These are phyloP conservation scores for Apostichopus parvimensis DNA, from an alignment of 35 echinoderm and acorn worm genomes.

Conservation along the genomic window DNA sequence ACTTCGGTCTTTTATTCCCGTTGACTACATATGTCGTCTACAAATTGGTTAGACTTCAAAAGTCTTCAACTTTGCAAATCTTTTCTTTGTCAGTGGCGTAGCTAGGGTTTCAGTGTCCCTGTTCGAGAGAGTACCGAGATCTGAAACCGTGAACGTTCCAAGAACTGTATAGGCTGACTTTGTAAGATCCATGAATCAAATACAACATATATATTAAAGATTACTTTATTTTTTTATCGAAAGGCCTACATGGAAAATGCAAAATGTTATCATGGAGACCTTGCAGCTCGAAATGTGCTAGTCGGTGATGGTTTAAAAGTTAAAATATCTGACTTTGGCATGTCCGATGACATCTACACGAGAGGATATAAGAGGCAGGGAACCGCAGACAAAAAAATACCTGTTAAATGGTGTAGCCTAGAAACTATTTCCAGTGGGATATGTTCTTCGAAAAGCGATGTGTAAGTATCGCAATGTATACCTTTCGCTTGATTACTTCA, in stretches of 20 bases:
- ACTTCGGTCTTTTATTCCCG: too few species aligned
- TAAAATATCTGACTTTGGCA: conserved; percentile 58
- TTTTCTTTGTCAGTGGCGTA: too few species aligned
- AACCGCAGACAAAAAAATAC: conserved; percentile 30
- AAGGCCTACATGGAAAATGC: conserved; percentile 1
- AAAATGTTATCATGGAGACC: conserved; percentile 48
- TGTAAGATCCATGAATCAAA: too few species aligned
- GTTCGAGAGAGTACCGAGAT: too few species aligned
- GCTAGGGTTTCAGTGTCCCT: not conserved
- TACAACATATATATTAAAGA: too few species aligned
- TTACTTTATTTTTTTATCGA: too few species aligned
- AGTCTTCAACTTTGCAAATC: too few species aligned
- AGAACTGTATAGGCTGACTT: too few species aligned
- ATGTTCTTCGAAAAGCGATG: conserved; percentile 53
- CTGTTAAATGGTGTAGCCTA: conserved; percentile 52
- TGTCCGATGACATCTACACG: conserved; percentile 53
- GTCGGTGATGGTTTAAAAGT: conserved; percentile 44
- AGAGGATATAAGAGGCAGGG: conserved; percentile 32
- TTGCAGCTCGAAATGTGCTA: conserved; percentile 54
- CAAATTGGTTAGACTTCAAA: too few species aligned
- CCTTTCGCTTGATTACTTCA: too few species aligned
- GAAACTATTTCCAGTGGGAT: conserved; percentile 49
- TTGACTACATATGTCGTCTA: too few species aligned
- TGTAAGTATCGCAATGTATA: conserved; percentile 31
- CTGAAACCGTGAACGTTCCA: too few species aligned